Percentiles rank a stretch among this genome's conserved stretches.
These are phyloP conservation scores for Cynodonichthys magdalenae DNA, from an alignment of 2,797 vertebrate genomes.

Conservation along the genomic window DNA sequence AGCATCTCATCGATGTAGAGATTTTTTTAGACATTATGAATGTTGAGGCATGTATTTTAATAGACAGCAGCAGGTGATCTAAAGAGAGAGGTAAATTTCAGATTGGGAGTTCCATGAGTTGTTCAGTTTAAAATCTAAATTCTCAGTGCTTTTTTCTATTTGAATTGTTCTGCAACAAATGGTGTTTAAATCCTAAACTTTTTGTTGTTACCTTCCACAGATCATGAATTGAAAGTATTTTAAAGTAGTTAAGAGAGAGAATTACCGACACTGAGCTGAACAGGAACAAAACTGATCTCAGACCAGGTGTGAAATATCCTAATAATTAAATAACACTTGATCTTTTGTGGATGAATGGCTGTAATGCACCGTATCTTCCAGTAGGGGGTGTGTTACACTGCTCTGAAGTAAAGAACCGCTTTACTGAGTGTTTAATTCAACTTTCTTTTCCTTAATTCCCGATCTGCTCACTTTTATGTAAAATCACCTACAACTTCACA, in stretches of 20 bases:
- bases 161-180: neutral
- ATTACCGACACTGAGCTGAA: neutral
- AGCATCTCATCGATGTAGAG: conserved; percentile 50
- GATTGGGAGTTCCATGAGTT: conserved; percentile 22
- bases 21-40: conserved; percentile 55
- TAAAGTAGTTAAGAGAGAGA: neutral
- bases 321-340: conserved; percentile 25
- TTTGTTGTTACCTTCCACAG: neutral
- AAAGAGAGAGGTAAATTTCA: conserved; percentile 39
- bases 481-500: neutral
- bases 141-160: neutral
- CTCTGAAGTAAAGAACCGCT: conserved; percentile 18
- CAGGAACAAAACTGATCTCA: conserved; percentile 5
- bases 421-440: conserved; percentile 15
- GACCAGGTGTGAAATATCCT: conserved; percentile 34
- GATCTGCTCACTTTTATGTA: conserved; percentile 6
- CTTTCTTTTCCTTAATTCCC: conserved; percentile 28
- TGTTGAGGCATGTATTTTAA: conserved; percentile 3
- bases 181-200: neutral
- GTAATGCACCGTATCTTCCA: conserved; percentile 52
- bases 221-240: neutral
- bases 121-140: conserved; percentile 15
- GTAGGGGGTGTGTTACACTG: conserved; percentile 70
- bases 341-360: conserved; percentile 32
- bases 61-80: conserved; percentile 27